Conservation (phyloP, 2,888 invertebrate species). For the Synanthedon tipuliformis region DNA sequence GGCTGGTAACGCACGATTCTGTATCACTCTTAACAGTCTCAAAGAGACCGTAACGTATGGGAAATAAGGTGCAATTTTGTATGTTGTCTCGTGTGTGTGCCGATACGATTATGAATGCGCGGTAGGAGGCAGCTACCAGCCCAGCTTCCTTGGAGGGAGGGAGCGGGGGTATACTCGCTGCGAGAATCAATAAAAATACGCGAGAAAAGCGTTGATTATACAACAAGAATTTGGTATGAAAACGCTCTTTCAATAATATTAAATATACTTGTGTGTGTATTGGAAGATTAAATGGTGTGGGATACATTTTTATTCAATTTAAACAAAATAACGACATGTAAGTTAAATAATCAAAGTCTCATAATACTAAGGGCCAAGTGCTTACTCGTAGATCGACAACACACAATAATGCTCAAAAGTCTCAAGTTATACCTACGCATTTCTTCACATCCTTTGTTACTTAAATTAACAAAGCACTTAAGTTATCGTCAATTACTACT, state of each 20-base stretch:
- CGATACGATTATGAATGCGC: constrained; percentile 70
- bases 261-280: no score
- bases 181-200: constrained; percentile 69
- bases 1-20: constrained; percentile 68
- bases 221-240: constrained; percentile 57
- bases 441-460: no score
- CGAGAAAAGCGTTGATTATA: constrained; percentile 69
- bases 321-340: no score
- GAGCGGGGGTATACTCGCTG: constrained; percentile 32
- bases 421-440: no score
- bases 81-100: constrained; percentile 42
- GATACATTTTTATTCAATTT: no score
- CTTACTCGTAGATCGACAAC: no score
- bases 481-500: no score
- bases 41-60: constrained; percentile 20
- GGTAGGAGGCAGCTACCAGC: constrained; percentile 65
- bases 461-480: no score
- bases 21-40: constrained; percentile 43
- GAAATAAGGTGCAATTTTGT: constrained; percentile 41
- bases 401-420: no score
- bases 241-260: constrained; percentile 48
- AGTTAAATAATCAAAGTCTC: no score
- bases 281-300: no score
- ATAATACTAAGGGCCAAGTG: no score
- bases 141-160: constrained; percentile 50